Evolutionary conservation across 2,113 vertebrate genomes (phyloP).

Genomic region (Siphamia tubifer): DNA sequence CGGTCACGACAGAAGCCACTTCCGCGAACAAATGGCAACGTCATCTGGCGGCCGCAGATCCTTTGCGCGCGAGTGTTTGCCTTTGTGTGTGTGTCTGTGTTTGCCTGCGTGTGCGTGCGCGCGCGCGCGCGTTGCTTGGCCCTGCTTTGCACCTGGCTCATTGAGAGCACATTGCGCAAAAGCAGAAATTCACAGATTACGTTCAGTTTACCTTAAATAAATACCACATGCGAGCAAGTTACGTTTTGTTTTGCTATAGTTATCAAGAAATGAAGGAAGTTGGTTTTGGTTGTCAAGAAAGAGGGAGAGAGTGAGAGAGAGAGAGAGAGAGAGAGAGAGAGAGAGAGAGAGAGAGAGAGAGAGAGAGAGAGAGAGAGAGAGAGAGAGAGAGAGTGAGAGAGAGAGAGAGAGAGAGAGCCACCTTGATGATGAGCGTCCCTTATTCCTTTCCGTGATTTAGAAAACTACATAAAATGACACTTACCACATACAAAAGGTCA

Average conservation of each 20-base stretch:
- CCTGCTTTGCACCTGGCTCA: constrained; percentile 62
- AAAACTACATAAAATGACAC: no score
- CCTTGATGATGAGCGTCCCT: no score
- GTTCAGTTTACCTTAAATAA: not conserved
- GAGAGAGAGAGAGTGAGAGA: no score
- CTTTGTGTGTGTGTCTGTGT: not conserved
- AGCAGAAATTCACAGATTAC: constrained; percentile 6
- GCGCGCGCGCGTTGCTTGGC: not conserved
- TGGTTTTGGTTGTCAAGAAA: no score
- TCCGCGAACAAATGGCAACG: constrained; percentile 75
- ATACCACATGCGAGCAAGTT: not conserved
- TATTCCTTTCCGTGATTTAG: no score
- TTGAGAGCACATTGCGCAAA: constrained; percentile 35
- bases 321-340: no score
- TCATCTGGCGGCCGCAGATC: constrained; percentile 59
- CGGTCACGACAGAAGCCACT: constrained; percentile 73
- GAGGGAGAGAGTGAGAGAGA: no score
- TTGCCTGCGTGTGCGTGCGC: not conserved
- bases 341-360: no score
- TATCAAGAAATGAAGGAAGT: not conserved
- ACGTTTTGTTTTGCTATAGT: not conserved
- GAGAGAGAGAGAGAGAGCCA: no score
- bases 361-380: no score
- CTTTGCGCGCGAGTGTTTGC: not conserved
- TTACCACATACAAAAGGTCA: no score